phyloP scores from a whole-genome alignment of 2,888 invertebrate species.

The Lepidocyrtoides sp. region DNA sequence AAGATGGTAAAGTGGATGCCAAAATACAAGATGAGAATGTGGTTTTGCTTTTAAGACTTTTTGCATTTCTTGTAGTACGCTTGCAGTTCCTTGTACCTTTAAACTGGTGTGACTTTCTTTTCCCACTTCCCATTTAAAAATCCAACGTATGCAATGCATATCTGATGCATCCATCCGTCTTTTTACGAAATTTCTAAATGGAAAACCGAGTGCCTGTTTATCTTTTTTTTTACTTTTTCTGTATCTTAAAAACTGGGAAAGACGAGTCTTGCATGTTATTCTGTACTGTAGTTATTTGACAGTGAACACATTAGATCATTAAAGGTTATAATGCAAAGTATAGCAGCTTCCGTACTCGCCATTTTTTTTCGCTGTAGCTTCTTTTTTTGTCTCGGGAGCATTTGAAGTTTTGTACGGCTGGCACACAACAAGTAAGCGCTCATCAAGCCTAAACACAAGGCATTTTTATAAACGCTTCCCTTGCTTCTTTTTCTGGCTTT shows the following conservation, averaged over 20 bases:
- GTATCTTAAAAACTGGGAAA: conserved; percentile 18
- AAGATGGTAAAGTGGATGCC: background rate
- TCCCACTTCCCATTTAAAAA: background rate
- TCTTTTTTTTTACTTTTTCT: background rate
- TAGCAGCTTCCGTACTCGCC: conserved; percentile 22
- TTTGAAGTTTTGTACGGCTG: conserved; percentile 22
- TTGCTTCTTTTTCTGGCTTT: conserved; percentile 25
- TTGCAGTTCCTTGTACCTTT: background rate
- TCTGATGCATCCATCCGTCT: conserved; percentile 31
- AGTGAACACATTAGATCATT: conserved; percentile 76
- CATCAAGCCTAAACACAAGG: background rate
- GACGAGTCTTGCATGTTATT: background rate
- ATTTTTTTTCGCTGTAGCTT: background rate
- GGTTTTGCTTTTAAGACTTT: background rate
- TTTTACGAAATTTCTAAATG: background rate
- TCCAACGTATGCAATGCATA: conserved; percentile 26
- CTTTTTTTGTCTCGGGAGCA: conserved; percentile 58
- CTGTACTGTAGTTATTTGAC: conserved; percentile 50
- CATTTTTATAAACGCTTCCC: background rate
- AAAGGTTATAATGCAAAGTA: conserved; percentile 62
- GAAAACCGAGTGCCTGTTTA: background rate
- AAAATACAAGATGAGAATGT: background rate
- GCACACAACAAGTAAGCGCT: background rate
- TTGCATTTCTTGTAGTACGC: background rate
- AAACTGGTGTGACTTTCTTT: background rate